phyloP scores from a whole-genome alignment of 2,888 invertebrate genomes.

The Chrysina gloriosa region DNA sequence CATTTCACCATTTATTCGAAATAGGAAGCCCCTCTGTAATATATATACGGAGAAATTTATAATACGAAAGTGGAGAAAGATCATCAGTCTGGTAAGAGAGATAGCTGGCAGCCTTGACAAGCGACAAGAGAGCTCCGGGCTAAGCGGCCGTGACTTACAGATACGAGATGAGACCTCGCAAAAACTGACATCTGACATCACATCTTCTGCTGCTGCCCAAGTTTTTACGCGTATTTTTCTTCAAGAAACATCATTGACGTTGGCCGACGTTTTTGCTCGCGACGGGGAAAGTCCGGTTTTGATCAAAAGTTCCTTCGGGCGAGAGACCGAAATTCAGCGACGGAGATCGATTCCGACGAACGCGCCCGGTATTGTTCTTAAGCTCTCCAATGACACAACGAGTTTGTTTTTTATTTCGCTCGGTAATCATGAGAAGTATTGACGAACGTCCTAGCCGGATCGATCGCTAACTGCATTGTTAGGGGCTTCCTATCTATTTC shows the following conservation, averaged over 20 bases:
- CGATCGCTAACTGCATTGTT: too few relatives aligned
- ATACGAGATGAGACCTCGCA: constrained; percentile 53
- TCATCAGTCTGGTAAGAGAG: constrained; percentile 50
- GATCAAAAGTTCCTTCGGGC: constrained; percentile 42
- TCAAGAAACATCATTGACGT: constrained; percentile 53
- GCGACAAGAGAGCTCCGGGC: constrained; percentile 54
- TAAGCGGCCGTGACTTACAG: constrained; percentile 53
- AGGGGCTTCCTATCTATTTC: too few relatives aligned
- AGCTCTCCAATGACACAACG: constrained; percentile 38
- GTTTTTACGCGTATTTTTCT: constrained; percentile 53
- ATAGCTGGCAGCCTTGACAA: constrained; percentile 52
- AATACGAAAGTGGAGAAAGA: constrained; percentile 43
- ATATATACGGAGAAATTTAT: constrained; percentile 40
- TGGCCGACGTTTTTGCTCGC: constrained; percentile 46
- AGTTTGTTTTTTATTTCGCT: constrained; percentile 30
- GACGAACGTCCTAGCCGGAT: too few relatives aligned
- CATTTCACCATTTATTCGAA: constrained; percentile 16
- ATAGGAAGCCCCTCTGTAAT: not conserved
- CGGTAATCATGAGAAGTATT: constrained; percentile 32
- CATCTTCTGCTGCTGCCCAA: constrained; percentile 50
- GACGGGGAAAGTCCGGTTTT: constrained; percentile 47
- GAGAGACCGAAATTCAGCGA: constrained; percentile 31
- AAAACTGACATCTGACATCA: constrained; percentile 56
- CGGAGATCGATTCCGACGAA: constrained; percentile 36
- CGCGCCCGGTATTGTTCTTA: constrained; percentile 35